A percentile compares a stretch with the other conserved stretches of the same genome.
These are phyloP conservation scores for Stichopus horrens DNA, from an alignment of 53 echinoderm and acorn worm genomes.

Conservation along the genomic window DNA sequence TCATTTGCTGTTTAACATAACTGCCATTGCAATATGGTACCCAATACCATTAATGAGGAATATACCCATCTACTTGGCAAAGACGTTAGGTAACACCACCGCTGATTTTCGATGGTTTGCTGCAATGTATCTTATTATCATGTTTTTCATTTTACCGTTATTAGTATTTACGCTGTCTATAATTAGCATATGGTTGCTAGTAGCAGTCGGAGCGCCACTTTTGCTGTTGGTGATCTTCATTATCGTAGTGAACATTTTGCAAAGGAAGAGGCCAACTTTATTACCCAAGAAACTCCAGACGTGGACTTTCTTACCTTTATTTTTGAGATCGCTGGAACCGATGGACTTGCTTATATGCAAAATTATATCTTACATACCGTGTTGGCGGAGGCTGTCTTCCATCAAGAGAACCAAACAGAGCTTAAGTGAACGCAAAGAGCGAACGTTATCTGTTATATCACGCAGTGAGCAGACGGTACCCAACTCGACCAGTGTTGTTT, in stretches of 20 bases:
- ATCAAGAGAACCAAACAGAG: not conserved
- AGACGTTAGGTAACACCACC: constrained; percentile 91
- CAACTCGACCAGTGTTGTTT: not conserved
- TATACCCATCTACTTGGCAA: constrained; percentile 82
- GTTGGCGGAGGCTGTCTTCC: not conserved
- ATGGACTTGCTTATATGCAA: constrained; percentile 73
- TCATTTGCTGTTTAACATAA: constrained; percentile 91
- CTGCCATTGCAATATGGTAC: constrained; percentile 89
- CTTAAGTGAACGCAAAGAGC: not conserved
- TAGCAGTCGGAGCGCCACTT: constrained; percentile 67
- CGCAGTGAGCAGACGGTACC: not conserved
- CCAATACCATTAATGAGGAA: constrained; percentile 81
- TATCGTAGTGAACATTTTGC: constrained; percentile 72
- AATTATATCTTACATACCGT: constrained; percentile 11
- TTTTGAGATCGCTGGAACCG: constrained; percentile 77
- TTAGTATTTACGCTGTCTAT: constrained; percentile 78
- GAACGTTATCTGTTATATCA: not conserved
- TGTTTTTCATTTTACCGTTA: constrained; percentile 91
- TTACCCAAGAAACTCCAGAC: constrained; percentile 71
- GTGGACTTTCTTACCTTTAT: constrained; percentile 76
- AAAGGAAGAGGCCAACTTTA: constrained; percentile 63
- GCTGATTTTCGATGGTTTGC: constrained; percentile 96
- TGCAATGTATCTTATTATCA: constrained; percentile 75
- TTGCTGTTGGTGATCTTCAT: constrained; percentile 50
- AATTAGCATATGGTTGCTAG: constrained; percentile 72